phyloP scores from a whole-genome alignment of 2,113 vertebrate species.

The Entomyzon cyanotis region DNA sequence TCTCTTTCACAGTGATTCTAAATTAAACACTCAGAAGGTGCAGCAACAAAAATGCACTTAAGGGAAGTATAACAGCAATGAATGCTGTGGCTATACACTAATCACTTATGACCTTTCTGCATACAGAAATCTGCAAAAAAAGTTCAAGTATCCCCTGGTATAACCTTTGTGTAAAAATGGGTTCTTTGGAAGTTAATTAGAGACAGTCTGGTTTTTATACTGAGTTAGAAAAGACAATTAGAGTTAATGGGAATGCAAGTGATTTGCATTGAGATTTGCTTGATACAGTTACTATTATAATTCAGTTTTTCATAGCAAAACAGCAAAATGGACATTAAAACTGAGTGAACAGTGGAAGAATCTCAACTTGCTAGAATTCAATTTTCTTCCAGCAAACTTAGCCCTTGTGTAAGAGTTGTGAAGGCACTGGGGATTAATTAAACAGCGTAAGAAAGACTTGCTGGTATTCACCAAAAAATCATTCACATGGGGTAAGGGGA shows the following conservation, averaged over 20 bases:
- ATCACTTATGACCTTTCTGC: background rate
- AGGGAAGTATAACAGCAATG: background rate
- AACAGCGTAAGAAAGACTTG: background rate
- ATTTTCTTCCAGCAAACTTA: background rate
- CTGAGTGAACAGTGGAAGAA: background rate
- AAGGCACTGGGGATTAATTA: conserved; percentile 10
- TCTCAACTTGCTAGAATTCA: background rate
- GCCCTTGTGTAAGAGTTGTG: background rate
- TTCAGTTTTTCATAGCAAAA: background rate
- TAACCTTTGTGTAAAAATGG: background rate
- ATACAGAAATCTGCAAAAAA: background rate
- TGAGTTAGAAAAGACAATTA: background rate
- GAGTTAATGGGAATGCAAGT: background rate
- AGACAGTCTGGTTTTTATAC: background rate
- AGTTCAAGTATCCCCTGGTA: background rate
- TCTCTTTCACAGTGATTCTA: background rate
- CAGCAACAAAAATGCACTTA: background rate
- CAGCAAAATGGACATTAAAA: background rate
- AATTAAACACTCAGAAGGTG: background rate
- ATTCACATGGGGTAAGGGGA: background rate
- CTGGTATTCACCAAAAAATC: background rate
- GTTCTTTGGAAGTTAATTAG: conserved; percentile 1
- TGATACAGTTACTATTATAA: background rate
- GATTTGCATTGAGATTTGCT: background rate
- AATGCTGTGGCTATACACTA: background rate